A percentile compares a stretch with the other conserved stretches of the same genome.
Evolutionary conservation across 2,888 invertebrate genomes (phyloP).

Genomic region (Tenodera sinensis): DNA sequence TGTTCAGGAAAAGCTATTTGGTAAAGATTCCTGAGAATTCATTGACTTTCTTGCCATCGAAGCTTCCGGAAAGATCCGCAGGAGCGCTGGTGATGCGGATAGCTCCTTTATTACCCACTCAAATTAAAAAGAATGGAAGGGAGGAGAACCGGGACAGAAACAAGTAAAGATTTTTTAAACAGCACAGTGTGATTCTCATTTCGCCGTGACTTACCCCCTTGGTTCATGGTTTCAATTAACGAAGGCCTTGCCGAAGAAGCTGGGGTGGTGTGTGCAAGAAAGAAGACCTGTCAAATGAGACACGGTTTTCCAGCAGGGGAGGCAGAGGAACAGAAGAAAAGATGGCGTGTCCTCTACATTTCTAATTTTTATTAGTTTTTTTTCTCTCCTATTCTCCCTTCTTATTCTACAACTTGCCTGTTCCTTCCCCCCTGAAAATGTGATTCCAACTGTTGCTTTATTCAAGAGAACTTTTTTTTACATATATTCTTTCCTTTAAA

Average conservation of each 20-base stretch:
- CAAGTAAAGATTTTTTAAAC: not conserved
- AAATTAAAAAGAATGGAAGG: not conserved
- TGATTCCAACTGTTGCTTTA: conserved; percentile 25
- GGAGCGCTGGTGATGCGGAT: not conserved
- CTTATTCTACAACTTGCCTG: not conserved
- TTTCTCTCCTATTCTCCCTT: not conserved
- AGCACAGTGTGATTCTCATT: not conserved
- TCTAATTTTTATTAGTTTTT: conserved; percentile 16
- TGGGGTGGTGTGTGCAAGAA: not conserved
- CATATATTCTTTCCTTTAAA: not conserved
- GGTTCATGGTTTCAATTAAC: conserved; percentile 13
- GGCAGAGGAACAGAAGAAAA: not conserved
- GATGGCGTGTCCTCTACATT: conserved; percentile 8
- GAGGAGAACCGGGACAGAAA: not conserved
- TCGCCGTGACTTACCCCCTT: not conserved
- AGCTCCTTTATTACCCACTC: not conserved
- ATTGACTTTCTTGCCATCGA: not conserved
- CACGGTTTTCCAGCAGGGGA: conserved; percentile 8
- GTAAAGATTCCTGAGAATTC: not conserved
- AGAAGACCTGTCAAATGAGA: conserved; percentile 25
- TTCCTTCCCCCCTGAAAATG: not conserved
- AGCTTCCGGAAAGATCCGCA: not conserved
- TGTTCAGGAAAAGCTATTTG: too few relatives aligned
- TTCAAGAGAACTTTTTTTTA: not conserved
- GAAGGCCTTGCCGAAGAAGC: conserved; percentile 2